Conservation (phyloP, 2,113 vertebrate genomes). For the Sialia sialis region DNA sequence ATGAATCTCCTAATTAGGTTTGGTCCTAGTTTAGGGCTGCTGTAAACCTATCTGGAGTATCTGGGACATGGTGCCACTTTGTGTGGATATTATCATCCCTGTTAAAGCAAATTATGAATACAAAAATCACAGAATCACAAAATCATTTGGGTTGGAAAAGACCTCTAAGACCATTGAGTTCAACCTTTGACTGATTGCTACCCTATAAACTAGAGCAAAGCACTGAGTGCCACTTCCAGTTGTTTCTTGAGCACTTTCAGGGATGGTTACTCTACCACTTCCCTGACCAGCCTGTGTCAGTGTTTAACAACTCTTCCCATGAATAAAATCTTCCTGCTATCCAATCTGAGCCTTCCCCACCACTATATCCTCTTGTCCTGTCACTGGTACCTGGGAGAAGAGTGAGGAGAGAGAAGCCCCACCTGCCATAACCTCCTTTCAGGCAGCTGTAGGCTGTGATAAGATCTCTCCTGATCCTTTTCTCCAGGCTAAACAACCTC, state of each 20-base stretch:
- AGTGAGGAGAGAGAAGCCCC: neutral
- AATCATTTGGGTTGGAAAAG: neutral
- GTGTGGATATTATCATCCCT: neutral
- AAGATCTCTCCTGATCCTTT: neutral
- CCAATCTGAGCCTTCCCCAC: neutral
- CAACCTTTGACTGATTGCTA: neutral
- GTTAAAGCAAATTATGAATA: neutral
- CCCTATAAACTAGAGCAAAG: neutral
- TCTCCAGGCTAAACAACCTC: neutral
- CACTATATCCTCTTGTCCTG: neutral
- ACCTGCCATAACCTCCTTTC: neutral
- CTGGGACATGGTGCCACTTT: neutral
- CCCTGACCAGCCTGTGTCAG: neutral
- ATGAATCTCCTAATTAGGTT: neutral
- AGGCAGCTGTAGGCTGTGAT: no score
- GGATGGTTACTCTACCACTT: no score
- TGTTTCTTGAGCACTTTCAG: neutral
- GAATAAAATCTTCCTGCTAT: neutral
- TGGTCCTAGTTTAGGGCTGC: neutral
- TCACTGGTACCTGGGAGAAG: no score
- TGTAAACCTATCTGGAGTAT: neutral
- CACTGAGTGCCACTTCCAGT: neutral
- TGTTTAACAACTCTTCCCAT: neutral
- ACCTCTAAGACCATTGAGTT: neutral
- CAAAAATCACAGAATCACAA: neutral